Base-by-base conservation (phyloP, 2,113 vertebrate species). In the Clarias magur region DNA sequence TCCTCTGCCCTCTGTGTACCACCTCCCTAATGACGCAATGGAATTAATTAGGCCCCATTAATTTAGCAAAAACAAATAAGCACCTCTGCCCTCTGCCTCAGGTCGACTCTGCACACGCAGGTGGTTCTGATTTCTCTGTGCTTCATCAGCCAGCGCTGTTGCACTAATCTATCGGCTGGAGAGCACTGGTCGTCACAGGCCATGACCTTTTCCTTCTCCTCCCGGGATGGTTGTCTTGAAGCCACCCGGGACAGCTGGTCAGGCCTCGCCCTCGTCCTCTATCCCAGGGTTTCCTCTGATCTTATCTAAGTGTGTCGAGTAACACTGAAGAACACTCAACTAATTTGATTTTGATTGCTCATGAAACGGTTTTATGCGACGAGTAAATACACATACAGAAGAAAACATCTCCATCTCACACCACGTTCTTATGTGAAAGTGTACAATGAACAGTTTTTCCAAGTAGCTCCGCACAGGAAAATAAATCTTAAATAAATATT, bases 1-100 rank as follows among this genome's bases (percentile, higher is more conserved):
- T 95, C 94, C 48, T 78, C 84, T 93, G 91, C 90, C 93, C 91
- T 93, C 91, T 90, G 87, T 67, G 38, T n/a, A 91, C 92, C 92
- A 91, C 91, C 90, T 89, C 91, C 79, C 30, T 94, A 93, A 94
- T 93, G 94, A 95, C 94, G 95, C 93, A 94, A 94, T 93, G 94
- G 95, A 94, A 95, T 94, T 94, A 96, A 95, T 95, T 95, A 95
- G 94, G 92, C 91, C 89, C 93, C 94, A 96, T 95, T 96, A 94
- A 96, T 96, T 95, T 95, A 83, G 90, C 91, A 94, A 94, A 96
- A 95, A 94, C 94, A 95, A 96, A 95, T 95, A 95, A 94, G 93
- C 93, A 88, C 90, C 89, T 88, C 88, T 80, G 91, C 88, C 91
- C 93, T 91, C 92, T 92, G 82, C 62, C 89, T 88, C 85, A 88